Evolutionary conservation across 1,140 invertebrate species (phyloP).

Genomic region (Drosophila fuyamai): DNA sequence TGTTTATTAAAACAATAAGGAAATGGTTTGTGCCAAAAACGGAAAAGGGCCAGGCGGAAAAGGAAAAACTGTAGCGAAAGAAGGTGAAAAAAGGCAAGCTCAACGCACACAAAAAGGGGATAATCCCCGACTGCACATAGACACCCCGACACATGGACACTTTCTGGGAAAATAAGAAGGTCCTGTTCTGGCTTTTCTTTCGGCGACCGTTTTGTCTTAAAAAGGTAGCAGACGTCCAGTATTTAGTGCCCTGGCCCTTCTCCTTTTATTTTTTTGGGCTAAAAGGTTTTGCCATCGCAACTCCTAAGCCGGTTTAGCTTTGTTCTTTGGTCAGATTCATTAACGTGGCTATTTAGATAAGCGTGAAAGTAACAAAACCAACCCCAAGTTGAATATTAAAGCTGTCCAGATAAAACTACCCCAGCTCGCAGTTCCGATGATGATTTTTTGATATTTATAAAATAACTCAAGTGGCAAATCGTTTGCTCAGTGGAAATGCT

Average conservation of each 20-base stretch:
- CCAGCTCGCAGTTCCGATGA: conserved; percentile 49
- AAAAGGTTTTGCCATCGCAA: conserved; percentile 64
- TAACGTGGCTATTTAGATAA: conserved; percentile 83
- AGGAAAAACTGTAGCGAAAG: conserved; percentile 48
- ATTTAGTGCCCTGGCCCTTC: conserved; percentile 63
- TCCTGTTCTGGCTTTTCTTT: conserved; percentile 41
- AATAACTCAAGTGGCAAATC: conserved; percentile 84
- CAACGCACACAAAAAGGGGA: conserved; percentile 71
- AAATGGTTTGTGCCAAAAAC: conserved; percentile 73
- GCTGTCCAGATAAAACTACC: conserved; percentile 35
- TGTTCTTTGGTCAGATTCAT: conserved; percentile 79
- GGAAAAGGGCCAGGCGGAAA: conserved; percentile 29
- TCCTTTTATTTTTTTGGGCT: conserved; percentile 26
- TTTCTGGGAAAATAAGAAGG: conserved; percentile 56
- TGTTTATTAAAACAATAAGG: conserved; percentile 84
- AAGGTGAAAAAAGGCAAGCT: conserved; percentile 72
- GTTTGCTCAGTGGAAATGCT: conserved; percentile 82
- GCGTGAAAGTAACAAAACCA: conserved; percentile 47
- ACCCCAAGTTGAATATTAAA: conserved; percentile 63
- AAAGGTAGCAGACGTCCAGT: conserved; percentile 64
- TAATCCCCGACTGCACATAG: conserved; percentile 66
- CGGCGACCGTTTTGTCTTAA: conserved; percentile 60
- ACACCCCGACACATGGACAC: conserved; percentile 28
- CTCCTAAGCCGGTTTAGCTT: conserved; percentile 66
- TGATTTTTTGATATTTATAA: conserved; percentile 80